A percentile compares a stretch with the other conserved stretches of the same genome.
phyloP scores from a whole-genome alignment of 2,797 vertebrate species.

The Trematomus bernacchii region DNA sequence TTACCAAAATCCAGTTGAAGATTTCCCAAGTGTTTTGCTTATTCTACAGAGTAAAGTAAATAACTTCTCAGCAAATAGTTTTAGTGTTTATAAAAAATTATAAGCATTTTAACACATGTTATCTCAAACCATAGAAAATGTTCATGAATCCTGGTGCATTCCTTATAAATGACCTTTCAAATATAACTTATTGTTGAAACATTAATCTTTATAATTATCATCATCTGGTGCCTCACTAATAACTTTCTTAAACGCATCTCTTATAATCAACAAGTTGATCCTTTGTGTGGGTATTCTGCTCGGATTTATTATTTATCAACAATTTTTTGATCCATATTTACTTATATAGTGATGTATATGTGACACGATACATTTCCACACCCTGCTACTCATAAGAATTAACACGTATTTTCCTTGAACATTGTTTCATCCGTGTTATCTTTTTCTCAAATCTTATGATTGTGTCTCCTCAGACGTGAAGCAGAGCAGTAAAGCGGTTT shows the following conservation, averaged over 20 bases:
- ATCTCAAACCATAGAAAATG: neutral
- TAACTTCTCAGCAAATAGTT: too few species aligned
- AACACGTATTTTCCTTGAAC: neutral
- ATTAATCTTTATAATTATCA: too few species aligned
- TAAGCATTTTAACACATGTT: neutral
- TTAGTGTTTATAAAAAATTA: too few species aligned
- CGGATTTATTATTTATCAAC: neutral
- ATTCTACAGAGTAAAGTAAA: too few species aligned
- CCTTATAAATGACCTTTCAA: neutral
- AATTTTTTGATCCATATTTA: neutral
- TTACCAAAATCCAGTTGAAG: too few species aligned
- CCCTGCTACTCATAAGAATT: neutral
- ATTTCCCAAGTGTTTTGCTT: too few species aligned
- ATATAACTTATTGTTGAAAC: too few species aligned
- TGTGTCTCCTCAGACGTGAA: conserved; percentile 75
- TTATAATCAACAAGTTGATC: too few species aligned
- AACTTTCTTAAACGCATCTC: too few species aligned
- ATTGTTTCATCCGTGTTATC: neutral
- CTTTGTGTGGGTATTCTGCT: neutral
- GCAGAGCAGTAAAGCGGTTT: conserved; percentile 57
- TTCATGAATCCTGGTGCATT: neutral
- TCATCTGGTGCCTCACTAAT: too few species aligned
- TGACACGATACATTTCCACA: too few species aligned
- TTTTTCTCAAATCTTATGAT: conserved; percentile 2
- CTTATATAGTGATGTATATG: too few species aligned